Base-by-base conservation (phyloP, 2,797 vertebrate genomes). In the Alfaro cultratus region DNA sequence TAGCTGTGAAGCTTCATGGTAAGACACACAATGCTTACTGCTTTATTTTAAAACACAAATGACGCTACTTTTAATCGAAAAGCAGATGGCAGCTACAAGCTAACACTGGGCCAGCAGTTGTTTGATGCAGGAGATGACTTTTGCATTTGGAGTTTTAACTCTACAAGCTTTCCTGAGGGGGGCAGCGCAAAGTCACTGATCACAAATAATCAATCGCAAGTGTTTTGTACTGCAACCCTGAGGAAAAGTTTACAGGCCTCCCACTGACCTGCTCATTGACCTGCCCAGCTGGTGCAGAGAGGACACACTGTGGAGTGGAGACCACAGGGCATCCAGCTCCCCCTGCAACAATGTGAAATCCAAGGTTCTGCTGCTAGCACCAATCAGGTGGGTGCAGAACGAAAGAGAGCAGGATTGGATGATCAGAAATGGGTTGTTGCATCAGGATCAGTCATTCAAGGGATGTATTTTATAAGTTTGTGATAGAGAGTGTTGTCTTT, bases 231-330 rank as follows among this genome's bases (percentile, higher is more conserved):
- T 13, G 1, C 82, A 39, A 84, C 86, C 87, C 87, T 85, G 76
- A 88, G 87, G 90, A 75, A 76, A 70, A 62, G 73, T 82, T 89
- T 81, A 82, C 76, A 75, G 81, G 87, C 85, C 94, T 92, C 88
- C 82, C 89, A 96, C 96, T 96, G 92, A 97, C 96, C 96, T 96
- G 95, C 96, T 95, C 94, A 96, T 95, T 94, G 94, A 97, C 95
- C 96, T 96, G 95, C 96, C 94, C 92, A 96, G 94, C 91, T 96
- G 96, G 85, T 96, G 95, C 89, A 96, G 95, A 86, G 95, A 95
- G 90, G 94, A 91, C 90, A 95, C 92, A 89, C 95, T 96, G 94
- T 94, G 96, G 91, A 96, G 92, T n/a, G 96, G 96, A 88, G 96
- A 96, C 96, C 96, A 96, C 93, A 97, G 92, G 80, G 95, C 93